Conservation (phyloP, 2,797 vertebrate genomes). For the Numenius phaeopus region DNA sequence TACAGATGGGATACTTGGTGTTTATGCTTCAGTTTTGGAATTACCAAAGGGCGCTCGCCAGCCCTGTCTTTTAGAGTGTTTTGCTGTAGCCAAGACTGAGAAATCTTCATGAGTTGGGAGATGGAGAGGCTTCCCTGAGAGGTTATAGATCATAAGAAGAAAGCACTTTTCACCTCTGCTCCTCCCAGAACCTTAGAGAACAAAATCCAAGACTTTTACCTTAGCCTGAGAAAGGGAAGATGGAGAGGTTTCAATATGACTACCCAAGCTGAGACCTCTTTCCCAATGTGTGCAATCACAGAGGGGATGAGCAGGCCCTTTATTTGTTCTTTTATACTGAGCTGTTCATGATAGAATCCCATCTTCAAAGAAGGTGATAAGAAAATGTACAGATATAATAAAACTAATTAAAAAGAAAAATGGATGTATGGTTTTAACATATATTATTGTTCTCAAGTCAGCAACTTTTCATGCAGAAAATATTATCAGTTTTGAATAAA, state of each 20-base stretch:
- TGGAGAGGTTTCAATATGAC: background rate
- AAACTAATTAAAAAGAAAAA: constrained; percentile 29
- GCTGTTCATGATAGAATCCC: background rate
- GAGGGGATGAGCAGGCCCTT: background rate
- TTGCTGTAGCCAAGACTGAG: background rate
- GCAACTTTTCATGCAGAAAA: constrained; percentile 35
- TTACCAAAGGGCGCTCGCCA: accelerated
- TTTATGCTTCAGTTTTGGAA: background rate
- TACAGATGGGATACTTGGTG: background rate
- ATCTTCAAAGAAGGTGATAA: background rate
- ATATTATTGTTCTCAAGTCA: constrained; percentile 38
- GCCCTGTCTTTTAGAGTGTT: background rate
- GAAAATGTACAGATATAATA: constrained; percentile 9
- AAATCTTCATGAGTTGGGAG: background rate
- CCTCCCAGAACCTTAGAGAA: background rate
- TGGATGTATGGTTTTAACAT: background rate
- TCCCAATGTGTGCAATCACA: background rate
- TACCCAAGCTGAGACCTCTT: background rate
- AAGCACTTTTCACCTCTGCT: accelerated
- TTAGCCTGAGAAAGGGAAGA: background rate
- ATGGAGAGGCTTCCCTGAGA: background rate
- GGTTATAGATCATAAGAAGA: background rate
- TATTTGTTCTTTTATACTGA: background rate
- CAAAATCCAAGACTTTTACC: background rate
- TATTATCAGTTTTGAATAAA: constrained; percentile 7